Base-by-base conservation (phyloP, 1,140 invertebrate genomes). In the Scaptomyza graminum region DNA sequence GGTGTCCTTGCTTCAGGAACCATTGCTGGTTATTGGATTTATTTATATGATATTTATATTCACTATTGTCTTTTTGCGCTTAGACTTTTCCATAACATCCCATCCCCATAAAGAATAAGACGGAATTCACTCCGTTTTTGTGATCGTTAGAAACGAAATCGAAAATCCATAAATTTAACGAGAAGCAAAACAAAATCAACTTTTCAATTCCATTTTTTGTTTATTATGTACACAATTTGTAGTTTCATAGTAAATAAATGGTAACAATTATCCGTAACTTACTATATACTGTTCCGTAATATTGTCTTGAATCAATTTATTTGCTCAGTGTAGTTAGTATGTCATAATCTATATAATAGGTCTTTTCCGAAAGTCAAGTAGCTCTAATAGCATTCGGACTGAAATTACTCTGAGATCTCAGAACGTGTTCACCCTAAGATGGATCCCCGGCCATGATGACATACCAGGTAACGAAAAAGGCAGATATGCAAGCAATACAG, bases 11-110 rank as follows among this genome's bases (percentile, higher is more conserved):
- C 93, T 99, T 12, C 96, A 98, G 91, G 98, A 99, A 91, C 98
- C 98, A 0, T 90, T 99, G 6, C 91, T 99, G 16, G 95, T 99
- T 39, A 95, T 97, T 55, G 93, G 94, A 28, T 98, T 98, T 68
- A 95, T 99, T 67, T 98, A 98, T 92, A 90, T 97, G 13, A 92
- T 99, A 31, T 99, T 99, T 92, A 83, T 99, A 5, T 92, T 96
- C 79, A 96, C 99, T 39, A 98, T 99, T 87, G 93, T 99, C 75
- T 99, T 98, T 93, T 96, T 99, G 46, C 94, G 98, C 61, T 93
- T 99, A 76, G 98, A 99, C 93, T 99, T 99, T 92, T 98, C 98
- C 52, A 97, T 99, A 72, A 92, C 93, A 69, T 74, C 76, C 25
- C 88, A 94, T 78, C 92, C 92, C 66, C 93, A 90, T 66, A 92